Evolutionary conservation across 35 echinoderm and acorn worm species (phyloP), one percentile per base, ranked within the genome.

Genomic region (Heliocidaris tuberculata): DNA sequence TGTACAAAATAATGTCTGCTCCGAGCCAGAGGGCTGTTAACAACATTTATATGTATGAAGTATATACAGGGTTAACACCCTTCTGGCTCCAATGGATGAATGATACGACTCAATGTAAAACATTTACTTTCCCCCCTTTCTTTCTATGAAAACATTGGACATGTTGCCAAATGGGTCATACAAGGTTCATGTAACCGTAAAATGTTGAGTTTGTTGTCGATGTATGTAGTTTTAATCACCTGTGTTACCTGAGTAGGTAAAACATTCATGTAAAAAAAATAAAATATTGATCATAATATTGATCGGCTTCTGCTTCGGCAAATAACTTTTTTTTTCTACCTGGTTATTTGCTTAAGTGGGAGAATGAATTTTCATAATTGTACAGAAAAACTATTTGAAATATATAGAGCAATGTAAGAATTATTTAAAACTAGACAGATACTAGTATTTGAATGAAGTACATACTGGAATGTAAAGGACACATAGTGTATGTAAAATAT

Each of bases 341-440:
- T 78, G 65, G 65, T 78, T 78, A n/a, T 78, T 78, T 78, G 65
- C 65, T 78, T n/a, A 24, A 78, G 65, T 8, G 27, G 65, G 6
- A n/a, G 65, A 27, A 78, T 29, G 65, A 78, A 78, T 78, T 78
- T 78, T 78, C 65, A 78, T 3, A 78, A 78, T 78, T 78, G 65
- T 78, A 78, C 65, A 78, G 65, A 78, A 27, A 56, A 78, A 78
- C 21, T 78, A 78, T 78, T 78, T 78, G 65, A 78, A 78, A 78
- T 78, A 78, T 78, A 78, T 78, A 78, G 27, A 78, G 65, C 65
- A 78, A 78, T 78, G 65, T 78, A 78, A 78, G 65, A n/a, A 78
- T 78, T 78, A 78, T 78, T 78, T 78, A 78, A 78, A 78, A 27
- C 65, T 78, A 78, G 65, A 78, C 65, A 21, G 65, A 78, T 78